Evolutionary conservation across 2,888 invertebrate genomes (phyloP).

Genomic region (Trypoxylon attenuatum): DNA sequence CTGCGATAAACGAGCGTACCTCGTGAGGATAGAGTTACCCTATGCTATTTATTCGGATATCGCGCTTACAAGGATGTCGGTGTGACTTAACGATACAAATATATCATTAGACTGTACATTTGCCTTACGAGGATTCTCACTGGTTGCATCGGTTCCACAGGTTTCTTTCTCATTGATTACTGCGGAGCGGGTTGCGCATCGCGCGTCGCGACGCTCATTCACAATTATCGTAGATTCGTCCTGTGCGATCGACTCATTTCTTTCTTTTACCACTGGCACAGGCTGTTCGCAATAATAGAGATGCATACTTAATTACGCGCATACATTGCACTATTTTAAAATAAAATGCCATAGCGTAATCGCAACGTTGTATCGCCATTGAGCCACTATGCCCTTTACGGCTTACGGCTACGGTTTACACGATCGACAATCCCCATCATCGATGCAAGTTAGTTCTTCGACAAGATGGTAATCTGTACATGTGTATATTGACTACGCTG

Average conservation of each 20-base stretch:
- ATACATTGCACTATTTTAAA: no score
- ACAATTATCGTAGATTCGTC: slow-evolving; percentile 2
- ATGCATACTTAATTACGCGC: no score
- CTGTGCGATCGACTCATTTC: slow-evolving; percentile 7
- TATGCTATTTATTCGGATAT: not conserved
- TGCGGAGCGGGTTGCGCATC: slow-evolving; percentile 10
- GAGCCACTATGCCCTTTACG: slow-evolving; percentile 2
- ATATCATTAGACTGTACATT: slow-evolving; percentile 26
- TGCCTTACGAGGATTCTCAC: slow-evolving; percentile 32
- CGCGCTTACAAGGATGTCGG: not conserved
- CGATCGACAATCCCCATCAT: slow-evolving; percentile 69
- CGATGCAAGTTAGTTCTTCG: slow-evolving; percentile 56
- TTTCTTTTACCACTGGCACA: slow-evolving; percentile 10
- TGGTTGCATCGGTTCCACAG: slow-evolving; percentile 1
- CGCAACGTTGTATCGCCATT: slow-evolving; percentile 3
- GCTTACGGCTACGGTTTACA: no score
- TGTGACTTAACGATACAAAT: slow-evolving; percentile 3
- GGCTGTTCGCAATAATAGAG: no score
- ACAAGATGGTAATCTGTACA: slow-evolving; percentile 62
- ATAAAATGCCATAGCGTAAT: no score
- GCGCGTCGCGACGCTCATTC: slow-evolving; percentile 6
- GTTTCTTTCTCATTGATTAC: slow-evolving; percentile 12
- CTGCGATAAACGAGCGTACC: not conserved
- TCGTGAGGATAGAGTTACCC: not conserved
- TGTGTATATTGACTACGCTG: slow-evolving; percentile 63